A percentile compares a stretch with the other conserved stretches of the same genome.
Conservation (phyloP, 2,888 invertebrate species). For the Podotricha telesiphe region DNA sequence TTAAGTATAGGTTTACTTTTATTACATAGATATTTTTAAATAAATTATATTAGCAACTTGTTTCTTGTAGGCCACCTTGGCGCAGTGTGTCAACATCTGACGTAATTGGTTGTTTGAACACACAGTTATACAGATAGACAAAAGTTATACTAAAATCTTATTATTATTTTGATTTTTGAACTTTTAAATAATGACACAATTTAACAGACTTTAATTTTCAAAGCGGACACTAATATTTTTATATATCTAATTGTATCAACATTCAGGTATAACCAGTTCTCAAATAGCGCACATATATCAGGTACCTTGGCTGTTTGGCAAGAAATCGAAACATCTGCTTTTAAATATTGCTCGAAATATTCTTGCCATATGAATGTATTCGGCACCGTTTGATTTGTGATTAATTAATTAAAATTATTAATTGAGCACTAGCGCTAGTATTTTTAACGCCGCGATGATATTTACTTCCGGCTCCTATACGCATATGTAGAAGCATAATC, state of each 20-base stretch:
- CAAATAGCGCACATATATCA: not conserved
- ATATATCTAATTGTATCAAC: not conserved
- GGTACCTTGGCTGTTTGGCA: conserved; percentile 20
- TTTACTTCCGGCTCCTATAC: not conserved
- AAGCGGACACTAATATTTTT: too few species aligned
- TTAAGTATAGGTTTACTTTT: not conserved
- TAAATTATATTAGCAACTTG: not conserved
- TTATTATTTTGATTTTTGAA: too few species aligned
- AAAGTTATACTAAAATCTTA: too few species aligned
- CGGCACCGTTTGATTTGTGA: conserved; percentile 3
- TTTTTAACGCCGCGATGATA: not conserved
- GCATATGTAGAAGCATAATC: not conserved
- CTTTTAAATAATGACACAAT: too few species aligned
- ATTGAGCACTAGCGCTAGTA: not conserved
- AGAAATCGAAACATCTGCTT: conserved; percentile 17
- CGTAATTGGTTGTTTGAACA: too few species aligned
- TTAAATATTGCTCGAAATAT: conserved; percentile 13
- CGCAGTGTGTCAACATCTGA: too few species aligned
- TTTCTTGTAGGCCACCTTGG: too few species aligned
- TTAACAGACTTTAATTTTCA: too few species aligned
- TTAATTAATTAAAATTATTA: not conserved
- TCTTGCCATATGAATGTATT: not conserved
- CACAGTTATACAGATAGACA: too few species aligned
- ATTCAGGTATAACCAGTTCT: not conserved
- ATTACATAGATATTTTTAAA: not conserved